A percentile compares a stretch with the other conserved stretches of the same genome.
These are phyloP conservation scores for Ophonus ardosiacus DNA, from an alignment of 2,888 invertebrate species.

Conservation along the genomic window DNA sequence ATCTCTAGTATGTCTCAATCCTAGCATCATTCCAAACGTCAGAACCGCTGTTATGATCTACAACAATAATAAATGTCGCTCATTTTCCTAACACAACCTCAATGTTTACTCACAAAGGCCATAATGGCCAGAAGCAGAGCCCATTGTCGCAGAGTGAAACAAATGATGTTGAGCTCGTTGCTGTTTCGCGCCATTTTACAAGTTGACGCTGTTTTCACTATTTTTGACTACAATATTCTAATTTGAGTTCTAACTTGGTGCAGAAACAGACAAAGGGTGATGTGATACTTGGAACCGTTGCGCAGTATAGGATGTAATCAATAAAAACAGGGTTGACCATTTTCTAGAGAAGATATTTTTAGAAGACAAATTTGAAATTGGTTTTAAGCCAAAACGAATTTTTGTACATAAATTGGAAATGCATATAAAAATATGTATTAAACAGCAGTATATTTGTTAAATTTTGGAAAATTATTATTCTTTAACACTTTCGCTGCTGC, in stretches of 20 bases:
- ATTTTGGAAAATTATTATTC: too few species aligned
- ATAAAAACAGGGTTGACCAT: slow-evolving; percentile 19
- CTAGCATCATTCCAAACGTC: slow-evolving; percentile 70
- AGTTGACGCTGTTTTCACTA: background rate
- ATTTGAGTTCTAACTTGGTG: too few species aligned
- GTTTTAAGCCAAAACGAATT: background rate
- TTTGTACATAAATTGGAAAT: background rate
- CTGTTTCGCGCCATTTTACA: slow-evolving; percentile 1
- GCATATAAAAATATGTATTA: too few species aligned
- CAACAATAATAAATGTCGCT: slow-evolving; percentile 48
- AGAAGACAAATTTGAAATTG: background rate
- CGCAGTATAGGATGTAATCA: slow-evolving; percentile 10
- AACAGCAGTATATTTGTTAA: too few species aligned
- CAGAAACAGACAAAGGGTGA: background rate
- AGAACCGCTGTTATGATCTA: slow-evolving; percentile 70
- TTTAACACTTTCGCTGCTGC: too few species aligned
- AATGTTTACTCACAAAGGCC: slow-evolving; percentile 69
- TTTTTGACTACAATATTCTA: background rate
- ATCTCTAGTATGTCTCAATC: slow-evolving; percentile 70
- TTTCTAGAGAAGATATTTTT: background rate
- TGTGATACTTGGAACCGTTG: background rate
- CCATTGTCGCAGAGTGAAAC: slow-evolving; percentile 69
- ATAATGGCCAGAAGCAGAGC: slow-evolving; percentile 69
- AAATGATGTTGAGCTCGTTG: slow-evolving; percentile 52
- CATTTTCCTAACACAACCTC: background rate